phyloP scores from a whole-genome alignment of 2,797 vertebrate genomes.

The Macropodus opercularis region DNA sequence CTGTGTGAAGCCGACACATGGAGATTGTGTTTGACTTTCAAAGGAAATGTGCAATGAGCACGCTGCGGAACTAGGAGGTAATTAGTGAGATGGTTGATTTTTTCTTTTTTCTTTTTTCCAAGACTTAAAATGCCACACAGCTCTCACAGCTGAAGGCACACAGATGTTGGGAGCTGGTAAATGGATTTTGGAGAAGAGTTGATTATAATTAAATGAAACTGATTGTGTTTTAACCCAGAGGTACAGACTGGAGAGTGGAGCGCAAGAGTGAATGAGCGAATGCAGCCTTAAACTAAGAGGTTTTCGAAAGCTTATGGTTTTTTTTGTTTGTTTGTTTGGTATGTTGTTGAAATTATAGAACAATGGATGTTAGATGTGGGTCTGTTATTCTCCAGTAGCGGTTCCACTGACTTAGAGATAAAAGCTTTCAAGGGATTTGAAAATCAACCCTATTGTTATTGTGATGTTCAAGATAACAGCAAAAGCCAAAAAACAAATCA shows the following conservation, averaged over 20 bases:
- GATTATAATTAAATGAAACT: conserved; percentile 67
- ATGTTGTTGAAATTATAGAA: conserved; percentile 13
- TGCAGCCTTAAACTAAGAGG: conserved; percentile 19
- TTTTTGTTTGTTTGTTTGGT: conserved; percentile 11
- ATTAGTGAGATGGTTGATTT: conserved; percentile 59
- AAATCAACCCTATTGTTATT: conserved; percentile 36
- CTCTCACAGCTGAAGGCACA: conserved; percentile 60
- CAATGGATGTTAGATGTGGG: conserved; percentile 25
- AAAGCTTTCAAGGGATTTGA: conserved; percentile 40
- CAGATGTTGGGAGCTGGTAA: conserved; percentile 67
- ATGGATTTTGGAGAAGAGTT: conserved; percentile 57
- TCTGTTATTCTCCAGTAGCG: conserved; percentile 27
- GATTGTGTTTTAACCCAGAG: conserved; percentile 60
- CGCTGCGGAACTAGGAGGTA: conserved; percentile 50
- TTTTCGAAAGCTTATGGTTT: conserved; percentile 12
- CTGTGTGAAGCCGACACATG: conserved; percentile 43
- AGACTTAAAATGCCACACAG: conserved; percentile 55
- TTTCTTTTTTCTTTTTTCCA: conserved; percentile 3
- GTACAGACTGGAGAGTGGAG: conserved; percentile 37
- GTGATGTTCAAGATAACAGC: conserved; percentile 41
- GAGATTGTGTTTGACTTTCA: conserved; percentile 66
- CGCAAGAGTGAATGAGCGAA: conserved; percentile 36
- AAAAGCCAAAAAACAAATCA: conserved; percentile 22
- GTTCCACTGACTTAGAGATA: conserved; percentile 32
- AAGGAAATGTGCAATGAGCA: conserved; percentile 55